Evolutionary conservation across 2,888 invertebrate species (phyloP).

Genomic region (Cremastobaeus sp.): DNA sequence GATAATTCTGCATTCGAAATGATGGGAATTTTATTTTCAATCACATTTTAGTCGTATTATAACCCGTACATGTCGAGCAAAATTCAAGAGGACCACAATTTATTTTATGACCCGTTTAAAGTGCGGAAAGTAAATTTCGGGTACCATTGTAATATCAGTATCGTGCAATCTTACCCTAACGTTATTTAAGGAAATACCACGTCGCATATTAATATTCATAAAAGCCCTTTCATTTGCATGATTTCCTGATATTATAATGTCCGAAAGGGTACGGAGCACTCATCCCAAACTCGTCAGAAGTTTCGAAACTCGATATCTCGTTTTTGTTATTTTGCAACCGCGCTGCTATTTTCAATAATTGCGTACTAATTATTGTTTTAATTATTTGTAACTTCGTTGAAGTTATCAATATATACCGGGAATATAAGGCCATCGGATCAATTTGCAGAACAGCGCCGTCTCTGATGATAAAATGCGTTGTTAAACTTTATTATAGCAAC

Average conservation of each 20-base stretch:
- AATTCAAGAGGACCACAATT: slow-evolving; percentile 41
- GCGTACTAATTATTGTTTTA: slow-evolving; percentile 10
- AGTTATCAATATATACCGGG: too few species aligned
- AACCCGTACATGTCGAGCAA: slow-evolving; percentile 25
- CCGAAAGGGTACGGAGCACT: slow-evolving; percentile 40
- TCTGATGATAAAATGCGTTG: too few species aligned
- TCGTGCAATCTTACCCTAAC: slow-evolving; percentile 47
- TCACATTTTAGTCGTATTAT: neutral
- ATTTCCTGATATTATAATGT: slow-evolving; percentile 50
- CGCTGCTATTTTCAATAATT: slow-evolving; percentile 10
- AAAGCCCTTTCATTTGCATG: slow-evolving; percentile 56
- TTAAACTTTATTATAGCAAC: too few species aligned
- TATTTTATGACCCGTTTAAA: slow-evolving; percentile 51
- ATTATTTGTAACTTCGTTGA: slow-evolving; percentile 8
- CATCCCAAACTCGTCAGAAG: slow-evolving; percentile 31
- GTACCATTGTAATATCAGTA: slow-evolving; percentile 34
- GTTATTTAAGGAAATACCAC: slow-evolving; percentile 42
- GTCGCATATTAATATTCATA: slow-evolving; percentile 52
- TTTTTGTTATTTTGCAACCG: slow-evolving; percentile 7
- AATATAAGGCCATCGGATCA: too few species aligned
- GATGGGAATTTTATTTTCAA: slow-evolving; percentile 1
- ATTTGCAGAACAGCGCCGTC: too few species aligned
- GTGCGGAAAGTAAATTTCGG: slow-evolving; percentile 28
- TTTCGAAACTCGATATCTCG: slow-evolving; percentile 20
- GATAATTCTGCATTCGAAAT: slow-evolving; percentile 7